These are phyloP conservation scores for Chiloscyllium plagiosum DNA, from an alignment of 2,113 vertebrate species.

Conservation along the genomic window DNA sequence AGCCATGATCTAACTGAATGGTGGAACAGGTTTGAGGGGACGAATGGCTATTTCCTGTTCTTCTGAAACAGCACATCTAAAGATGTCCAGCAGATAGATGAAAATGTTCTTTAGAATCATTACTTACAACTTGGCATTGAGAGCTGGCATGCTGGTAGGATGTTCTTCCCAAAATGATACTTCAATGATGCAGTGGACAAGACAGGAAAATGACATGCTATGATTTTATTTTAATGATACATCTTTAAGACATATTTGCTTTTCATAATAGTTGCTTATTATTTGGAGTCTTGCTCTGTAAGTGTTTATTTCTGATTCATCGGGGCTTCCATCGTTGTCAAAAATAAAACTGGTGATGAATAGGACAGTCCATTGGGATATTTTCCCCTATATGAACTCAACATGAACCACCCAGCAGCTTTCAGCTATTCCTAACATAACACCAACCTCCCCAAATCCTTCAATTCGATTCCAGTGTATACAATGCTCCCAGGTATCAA, in stretches of 20 bases:
- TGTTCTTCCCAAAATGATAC: neutral
- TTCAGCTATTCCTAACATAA: too few relatives aligned
- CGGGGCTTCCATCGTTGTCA: too few relatives aligned
- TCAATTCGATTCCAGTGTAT: too few relatives aligned
- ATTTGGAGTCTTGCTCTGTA: neutral
- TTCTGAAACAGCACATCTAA: neutral
- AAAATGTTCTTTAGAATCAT: neutral
- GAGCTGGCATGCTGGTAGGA: too few relatives aligned
- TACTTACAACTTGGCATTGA: neutral
- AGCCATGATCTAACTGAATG: too few relatives aligned
- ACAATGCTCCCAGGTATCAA: too few relatives aligned
- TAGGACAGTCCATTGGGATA: neutral
- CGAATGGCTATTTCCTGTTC: neutral
- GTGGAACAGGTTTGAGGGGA: neutral
- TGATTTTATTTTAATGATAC: neutral
- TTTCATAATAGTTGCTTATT: neutral
- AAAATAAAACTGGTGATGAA: neutral
- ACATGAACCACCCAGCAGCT: too few relatives aligned
- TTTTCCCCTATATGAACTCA: neutral
- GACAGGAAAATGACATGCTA: neutral
- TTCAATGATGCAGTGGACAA: neutral
- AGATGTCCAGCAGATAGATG: neutral
- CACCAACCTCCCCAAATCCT: too few relatives aligned
- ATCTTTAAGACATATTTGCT: neutral
- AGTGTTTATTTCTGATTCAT: neutral